Evolutionary conservation across 2,888 invertebrate species (phyloP).

Genomic region (Dioctria linearis): DNA sequence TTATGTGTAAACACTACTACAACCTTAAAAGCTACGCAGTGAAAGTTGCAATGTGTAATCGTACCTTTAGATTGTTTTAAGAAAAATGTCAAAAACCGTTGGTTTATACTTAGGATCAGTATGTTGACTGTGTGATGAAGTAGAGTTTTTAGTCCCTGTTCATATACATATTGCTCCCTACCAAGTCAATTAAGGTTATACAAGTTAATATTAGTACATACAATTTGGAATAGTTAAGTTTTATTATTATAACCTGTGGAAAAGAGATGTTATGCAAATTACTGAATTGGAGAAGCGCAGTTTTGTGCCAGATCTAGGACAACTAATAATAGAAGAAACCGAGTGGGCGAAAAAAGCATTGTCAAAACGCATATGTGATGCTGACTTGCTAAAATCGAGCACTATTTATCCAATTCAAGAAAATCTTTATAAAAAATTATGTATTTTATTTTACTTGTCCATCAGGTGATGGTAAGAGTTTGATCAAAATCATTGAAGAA

Average conservation of each 20-base stretch:
- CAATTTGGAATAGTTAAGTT: background rate
- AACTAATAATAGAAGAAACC: no score
- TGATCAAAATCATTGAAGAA: no score
- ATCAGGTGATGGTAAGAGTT: no score
- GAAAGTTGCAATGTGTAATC: background rate
- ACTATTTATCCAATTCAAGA: no score
- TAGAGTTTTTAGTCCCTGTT: background rate
- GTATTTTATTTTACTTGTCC: no score
- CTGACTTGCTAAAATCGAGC: no score
- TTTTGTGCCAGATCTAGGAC: no score
- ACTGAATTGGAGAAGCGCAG: background rate
- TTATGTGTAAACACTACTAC: no score
- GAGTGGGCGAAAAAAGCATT: no score
- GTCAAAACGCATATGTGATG: no score
- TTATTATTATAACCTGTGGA: background rate
- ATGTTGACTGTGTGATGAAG: background rate
- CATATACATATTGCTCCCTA: background rate
- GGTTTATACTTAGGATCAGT: background rate
- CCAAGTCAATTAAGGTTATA: background rate
- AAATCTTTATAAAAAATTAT: no score
- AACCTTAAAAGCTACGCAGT: background rate
- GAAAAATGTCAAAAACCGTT: background rate
- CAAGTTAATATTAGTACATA: background rate
- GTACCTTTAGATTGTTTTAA: background rate
- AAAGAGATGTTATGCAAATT: background rate